Base-by-base conservation (phyloP, 2,113 vertebrate genomes). In the Lamprologus ornatipinnis region DNA sequence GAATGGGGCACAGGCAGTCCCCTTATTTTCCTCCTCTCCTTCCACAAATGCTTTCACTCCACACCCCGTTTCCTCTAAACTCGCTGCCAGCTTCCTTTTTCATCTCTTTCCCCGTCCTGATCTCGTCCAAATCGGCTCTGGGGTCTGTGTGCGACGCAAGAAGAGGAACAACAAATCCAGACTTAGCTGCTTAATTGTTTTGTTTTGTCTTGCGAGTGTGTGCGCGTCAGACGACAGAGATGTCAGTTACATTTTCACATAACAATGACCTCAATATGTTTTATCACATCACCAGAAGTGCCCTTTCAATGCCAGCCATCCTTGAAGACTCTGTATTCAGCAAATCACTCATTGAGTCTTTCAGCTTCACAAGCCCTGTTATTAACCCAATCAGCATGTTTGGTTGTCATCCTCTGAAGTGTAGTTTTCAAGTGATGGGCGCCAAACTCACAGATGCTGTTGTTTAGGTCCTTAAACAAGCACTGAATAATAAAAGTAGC, bases 41-140 rank as follows among this genome's bases (percentile, higher is more conserved):
- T 42, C 26, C 70, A 85, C 81, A 73, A 68, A 83, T 60, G 80
- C 86, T 42, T 82, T 83, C 33, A 68, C 19, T 86, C 85, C 83
- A 81, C 86, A 68, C 40, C 80, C 81, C 23, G 19, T 85, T 93
- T 91, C 88, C 84, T 68, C 31, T 10, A 26, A 60, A 53, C 85
- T 78, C 19, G 4, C 84, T 84, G 81, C 89, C 91, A 88, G 78
- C 88, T 91, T 94, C 92, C 93, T 89, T 82, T 88, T 87, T 85
- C 85, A 91, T 93, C 70, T 83, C 73, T 45, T 28, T 13, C 84
- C 80, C 80, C 31, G 2, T 84, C 55, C 83, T 63, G 55, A 81
- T 84, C 88, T 85, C 79, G 9, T 85, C 63, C 80, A 86, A 37
- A 63, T 84, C 80, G 33, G 2, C 75, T 28, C 11, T 3, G 13